Percentiles rank a stretch among this genome's conserved stretches.
Evolutionary conservation across 2,797 vertebrate species (phyloP).

Genomic region (Brachymystax lenok): DNA sequence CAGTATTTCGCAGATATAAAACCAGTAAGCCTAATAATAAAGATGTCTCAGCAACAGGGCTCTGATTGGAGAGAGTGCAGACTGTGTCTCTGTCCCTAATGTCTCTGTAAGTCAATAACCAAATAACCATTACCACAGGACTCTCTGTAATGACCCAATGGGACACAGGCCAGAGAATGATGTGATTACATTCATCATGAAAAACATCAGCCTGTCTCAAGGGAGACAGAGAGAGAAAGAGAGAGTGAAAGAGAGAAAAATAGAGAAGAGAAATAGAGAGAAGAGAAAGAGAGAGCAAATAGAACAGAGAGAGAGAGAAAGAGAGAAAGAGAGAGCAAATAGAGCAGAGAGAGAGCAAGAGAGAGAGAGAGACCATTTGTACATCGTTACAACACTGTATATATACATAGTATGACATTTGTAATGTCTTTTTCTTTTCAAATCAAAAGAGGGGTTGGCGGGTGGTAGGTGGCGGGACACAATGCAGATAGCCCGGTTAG

Average conservation of each 20-base stretch:
- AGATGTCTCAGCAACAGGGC: constrained; percentile 36
- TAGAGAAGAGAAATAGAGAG: too few species aligned
- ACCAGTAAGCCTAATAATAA: constrained; percentile 31
- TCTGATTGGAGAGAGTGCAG: constrained; percentile 27
- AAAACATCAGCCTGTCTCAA: constrained; percentile 13
- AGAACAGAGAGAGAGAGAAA: neutral
- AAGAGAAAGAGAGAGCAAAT: neutral
- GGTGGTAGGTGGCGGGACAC: too few species aligned
- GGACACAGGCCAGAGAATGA: constrained; percentile 33
- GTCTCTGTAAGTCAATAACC: constrained; percentile 29
- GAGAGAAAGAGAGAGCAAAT: too few species aligned
- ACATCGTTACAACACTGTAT: too few species aligned
- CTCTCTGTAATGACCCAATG: constrained; percentile 32
- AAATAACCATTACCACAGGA: constrained; percentile 31
- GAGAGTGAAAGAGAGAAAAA: neutral
- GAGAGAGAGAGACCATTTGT: too few species aligned
- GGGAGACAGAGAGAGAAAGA: neutral
- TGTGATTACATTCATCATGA: constrained; percentile 30
- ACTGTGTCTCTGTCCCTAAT: constrained; percentile 21
- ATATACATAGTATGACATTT: too few species aligned
- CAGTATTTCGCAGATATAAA: constrained; percentile 44
- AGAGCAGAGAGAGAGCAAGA: too few species aligned
- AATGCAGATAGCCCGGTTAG: too few species aligned
- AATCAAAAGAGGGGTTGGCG: too few species aligned
- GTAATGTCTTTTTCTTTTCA: too few species aligned